phyloP scores from a whole-genome alignment of 2,888 invertebrate species.

The Aphelenchoides bicaudatus region DNA sequence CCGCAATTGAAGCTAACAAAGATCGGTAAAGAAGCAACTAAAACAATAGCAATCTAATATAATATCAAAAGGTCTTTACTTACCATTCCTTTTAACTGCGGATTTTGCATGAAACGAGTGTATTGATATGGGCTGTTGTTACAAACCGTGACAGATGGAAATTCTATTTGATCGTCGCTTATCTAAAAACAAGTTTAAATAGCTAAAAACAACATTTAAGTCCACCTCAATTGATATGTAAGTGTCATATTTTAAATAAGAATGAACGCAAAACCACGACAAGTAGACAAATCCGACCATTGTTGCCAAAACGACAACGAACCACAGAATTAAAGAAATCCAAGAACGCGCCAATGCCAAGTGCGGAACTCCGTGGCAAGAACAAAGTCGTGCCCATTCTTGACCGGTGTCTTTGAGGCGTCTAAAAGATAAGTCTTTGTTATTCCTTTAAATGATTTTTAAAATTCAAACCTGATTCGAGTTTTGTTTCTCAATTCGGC shows the following conservation, averaged over 20 bases:
- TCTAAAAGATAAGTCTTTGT: conserved; percentile 22
- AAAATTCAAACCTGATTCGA: conserved; percentile 23
- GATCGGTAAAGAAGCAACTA: too few relatives aligned
- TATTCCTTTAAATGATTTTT: conserved; percentile 10
- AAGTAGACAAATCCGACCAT: conserved; percentile 27
- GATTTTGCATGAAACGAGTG: conserved; percentile 19
- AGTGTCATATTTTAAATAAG: conserved; percentile 30
- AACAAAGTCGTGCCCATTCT: conserved; percentile 32
- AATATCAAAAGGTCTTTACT: too few relatives aligned
- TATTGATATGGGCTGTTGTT: conserved; percentile 32
- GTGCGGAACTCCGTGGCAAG: conserved; percentile 32
- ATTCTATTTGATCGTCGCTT: conserved; percentile 20
- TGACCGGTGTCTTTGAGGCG: conserved; percentile 32
- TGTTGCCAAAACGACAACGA: conserved; percentile 17
- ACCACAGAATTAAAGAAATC: conserved; percentile 19
- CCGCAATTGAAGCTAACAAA: too few relatives aligned
- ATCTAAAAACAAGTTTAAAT: conserved; percentile 22
- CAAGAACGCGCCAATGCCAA: conserved; percentile 26
- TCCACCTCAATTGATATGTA: conserved; percentile 24
- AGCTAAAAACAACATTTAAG: not conserved
- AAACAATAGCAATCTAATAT: too few relatives aligned
- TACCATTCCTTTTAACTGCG: conserved; percentile 32
- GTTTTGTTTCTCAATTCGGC: conserved; percentile 28
- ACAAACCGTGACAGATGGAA: conserved; percentile 31
- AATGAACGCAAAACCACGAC: conserved; percentile 24